phyloP scores from a whole-genome alignment of 2,113 vertebrate species.

The Cyanoliseus patagonus region DNA sequence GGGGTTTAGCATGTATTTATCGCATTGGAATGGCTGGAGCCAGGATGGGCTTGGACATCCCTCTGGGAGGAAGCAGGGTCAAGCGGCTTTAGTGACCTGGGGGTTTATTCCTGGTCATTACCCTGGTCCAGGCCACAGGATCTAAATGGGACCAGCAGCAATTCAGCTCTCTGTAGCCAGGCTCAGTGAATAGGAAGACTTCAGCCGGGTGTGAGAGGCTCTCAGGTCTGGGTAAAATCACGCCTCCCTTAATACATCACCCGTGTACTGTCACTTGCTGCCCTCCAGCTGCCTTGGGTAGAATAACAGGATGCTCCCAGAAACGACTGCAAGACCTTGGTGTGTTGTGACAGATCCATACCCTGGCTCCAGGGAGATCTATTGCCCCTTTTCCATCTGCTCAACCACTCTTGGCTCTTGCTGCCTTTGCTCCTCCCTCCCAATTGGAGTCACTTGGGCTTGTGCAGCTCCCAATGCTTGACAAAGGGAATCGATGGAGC shows the following conservation, averaged over 20 bases:
- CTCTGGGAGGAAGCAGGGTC: background rate
- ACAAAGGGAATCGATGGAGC: background rate
- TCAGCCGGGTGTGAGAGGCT: background rate
- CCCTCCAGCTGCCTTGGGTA: constrained; percentile 67
- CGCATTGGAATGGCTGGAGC: background rate
- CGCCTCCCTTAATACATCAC: background rate
- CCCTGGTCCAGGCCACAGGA: background rate
- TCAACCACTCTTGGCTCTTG: background rate
- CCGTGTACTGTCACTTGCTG: constrained; percentile 43
- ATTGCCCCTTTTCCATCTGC: background rate
- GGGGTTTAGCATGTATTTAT: background rate
- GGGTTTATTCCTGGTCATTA: background rate
- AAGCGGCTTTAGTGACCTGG: background rate
- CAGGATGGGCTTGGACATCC: background rate
- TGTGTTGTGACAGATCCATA: background rate
- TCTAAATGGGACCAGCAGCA: background rate
- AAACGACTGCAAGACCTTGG: background rate
- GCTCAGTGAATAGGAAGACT: background rate
- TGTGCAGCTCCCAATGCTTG: background rate
- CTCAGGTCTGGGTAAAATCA: constrained; percentile 4
- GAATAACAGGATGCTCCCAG: background rate
- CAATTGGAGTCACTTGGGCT: accelerated
- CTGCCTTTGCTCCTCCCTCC: background rate
- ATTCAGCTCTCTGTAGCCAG: background rate
- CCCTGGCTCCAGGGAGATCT: background rate